These are phyloP conservation scores for Erpornis zantholeuca DNA, from an alignment of 2,113 vertebrate genomes.

Conservation along the genomic window DNA sequence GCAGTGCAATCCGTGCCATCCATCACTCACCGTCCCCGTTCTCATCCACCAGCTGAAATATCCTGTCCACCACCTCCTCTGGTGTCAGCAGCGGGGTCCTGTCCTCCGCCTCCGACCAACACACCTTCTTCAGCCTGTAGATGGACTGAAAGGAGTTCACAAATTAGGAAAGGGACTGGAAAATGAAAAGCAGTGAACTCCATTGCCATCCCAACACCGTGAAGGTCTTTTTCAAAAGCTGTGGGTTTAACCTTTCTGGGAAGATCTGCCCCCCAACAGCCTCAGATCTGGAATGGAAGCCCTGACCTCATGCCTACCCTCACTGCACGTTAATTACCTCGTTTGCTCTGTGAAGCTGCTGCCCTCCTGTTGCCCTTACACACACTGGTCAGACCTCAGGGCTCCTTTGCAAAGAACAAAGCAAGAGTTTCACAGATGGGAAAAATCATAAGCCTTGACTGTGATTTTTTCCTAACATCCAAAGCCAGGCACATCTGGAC, in stretches of 20 bases:
- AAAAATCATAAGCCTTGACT: background rate
- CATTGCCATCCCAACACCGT: background rate
- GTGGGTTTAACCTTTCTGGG: background rate
- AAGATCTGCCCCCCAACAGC: background rate
- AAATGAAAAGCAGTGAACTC: background rate
- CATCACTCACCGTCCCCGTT: slow-evolving; percentile 88
- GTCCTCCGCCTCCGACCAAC: slow-evolving; percentile 75
- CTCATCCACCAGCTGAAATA: slow-evolving; percentile 94
- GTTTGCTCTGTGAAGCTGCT: background rate
- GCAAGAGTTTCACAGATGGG: background rate
- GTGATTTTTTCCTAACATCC: background rate
- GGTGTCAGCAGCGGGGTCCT: slow-evolving; percentile 83
- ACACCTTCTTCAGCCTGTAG: slow-evolving; percentile 92
- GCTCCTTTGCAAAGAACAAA: background rate
- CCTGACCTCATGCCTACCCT: background rate
- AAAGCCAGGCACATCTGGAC: background rate
- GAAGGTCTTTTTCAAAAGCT: background rate
- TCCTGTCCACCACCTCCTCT: slow-evolving; percentile 92
- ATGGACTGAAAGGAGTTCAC: slow-evolving; percentile 76
- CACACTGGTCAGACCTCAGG: background rate
- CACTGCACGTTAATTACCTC: background rate
- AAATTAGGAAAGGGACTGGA: background rate
- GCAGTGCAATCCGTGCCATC: background rate
- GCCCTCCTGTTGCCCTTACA: background rate
- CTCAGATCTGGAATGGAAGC: background rate